These are phyloP conservation scores for Conger conger DNA, from an alignment of 2,113 vertebrate species.

Conservation along the genomic window DNA sequence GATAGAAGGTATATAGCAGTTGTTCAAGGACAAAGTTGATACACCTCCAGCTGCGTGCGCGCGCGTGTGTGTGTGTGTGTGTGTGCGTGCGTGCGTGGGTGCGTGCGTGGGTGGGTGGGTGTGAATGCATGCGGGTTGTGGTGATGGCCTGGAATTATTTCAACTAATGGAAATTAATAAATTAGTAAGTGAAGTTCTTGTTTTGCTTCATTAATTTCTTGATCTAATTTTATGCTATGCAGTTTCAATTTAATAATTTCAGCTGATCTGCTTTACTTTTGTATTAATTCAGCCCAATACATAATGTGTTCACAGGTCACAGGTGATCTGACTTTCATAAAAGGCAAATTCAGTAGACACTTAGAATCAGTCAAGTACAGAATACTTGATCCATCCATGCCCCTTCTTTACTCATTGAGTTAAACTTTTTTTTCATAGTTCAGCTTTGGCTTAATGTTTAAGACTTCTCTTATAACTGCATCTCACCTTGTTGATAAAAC, in stretches of 20 bases:
- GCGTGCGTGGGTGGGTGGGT: no score
- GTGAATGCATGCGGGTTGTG: no score
- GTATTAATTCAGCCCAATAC: neutral
- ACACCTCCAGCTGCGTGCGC: neutral
- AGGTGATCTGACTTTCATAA: neutral
- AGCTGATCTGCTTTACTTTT: neutral
- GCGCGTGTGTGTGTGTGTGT: no score
- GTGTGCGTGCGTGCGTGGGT: no score
- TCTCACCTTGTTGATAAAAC: neutral
- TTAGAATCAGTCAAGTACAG: neutral
- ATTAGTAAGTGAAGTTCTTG: neutral
- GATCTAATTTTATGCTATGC: neutral
- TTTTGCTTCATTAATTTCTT: neutral
- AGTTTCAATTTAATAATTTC: neutral
- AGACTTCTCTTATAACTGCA: neutral
- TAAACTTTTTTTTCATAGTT: neutral
- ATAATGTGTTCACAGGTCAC: neutral
- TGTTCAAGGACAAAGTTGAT: conserved; percentile 48
- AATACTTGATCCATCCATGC: neutral
- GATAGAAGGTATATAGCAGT: conserved; percentile 47
- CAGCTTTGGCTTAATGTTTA: neutral
- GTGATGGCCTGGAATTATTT: no score
- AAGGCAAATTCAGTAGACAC: neutral
- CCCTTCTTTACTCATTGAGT: neutral
- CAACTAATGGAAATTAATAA: neutral